Percentiles rank a stretch among this genome's conserved stretches.
These are phyloP conservation scores for Phasianus colchicus DNA, from an alignment of 2,113 vertebrate species.

Conservation along the genomic window DNA sequence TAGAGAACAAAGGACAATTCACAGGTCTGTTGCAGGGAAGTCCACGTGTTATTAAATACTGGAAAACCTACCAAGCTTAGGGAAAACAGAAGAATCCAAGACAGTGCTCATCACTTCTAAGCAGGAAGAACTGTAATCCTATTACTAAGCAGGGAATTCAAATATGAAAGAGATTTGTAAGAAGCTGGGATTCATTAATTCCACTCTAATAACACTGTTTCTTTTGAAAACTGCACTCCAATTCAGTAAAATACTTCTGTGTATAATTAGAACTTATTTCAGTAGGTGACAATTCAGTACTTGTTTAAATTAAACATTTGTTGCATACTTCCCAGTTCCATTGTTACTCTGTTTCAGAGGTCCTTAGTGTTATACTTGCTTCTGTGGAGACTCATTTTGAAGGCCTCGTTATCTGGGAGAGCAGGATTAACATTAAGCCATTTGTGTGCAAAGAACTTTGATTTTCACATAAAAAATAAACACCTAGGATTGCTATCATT, in stretches of 20 bases:
- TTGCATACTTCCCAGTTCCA: background rate
- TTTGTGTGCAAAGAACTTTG: background rate
- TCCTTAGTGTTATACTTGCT: background rate
- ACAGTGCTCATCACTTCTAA: background rate
- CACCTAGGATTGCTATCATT: background rate
- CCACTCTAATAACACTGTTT: background rate
- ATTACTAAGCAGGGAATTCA: background rate
- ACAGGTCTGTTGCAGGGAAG: background rate
- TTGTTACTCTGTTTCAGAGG: background rate
- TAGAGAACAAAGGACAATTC: background rate
- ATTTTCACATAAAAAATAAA: background rate
- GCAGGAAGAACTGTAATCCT: background rate
- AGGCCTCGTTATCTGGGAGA: no score
- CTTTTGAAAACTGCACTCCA: background rate
- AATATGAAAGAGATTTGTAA: background rate
- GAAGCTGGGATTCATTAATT: background rate
- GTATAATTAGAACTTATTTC: background rate
- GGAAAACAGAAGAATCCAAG: background rate
- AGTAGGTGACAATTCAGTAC: background rate
- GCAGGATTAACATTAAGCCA: background rate
- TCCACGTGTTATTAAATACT: background rate
- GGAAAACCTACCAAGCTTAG: background rate
- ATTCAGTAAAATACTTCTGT: background rate
- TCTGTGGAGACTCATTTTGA: background rate
- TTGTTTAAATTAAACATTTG: background rate